These are phyloP conservation scores for Ennomos erosarius DNA, from an alignment of 2,888 invertebrate species.

Conservation along the genomic window DNA sequence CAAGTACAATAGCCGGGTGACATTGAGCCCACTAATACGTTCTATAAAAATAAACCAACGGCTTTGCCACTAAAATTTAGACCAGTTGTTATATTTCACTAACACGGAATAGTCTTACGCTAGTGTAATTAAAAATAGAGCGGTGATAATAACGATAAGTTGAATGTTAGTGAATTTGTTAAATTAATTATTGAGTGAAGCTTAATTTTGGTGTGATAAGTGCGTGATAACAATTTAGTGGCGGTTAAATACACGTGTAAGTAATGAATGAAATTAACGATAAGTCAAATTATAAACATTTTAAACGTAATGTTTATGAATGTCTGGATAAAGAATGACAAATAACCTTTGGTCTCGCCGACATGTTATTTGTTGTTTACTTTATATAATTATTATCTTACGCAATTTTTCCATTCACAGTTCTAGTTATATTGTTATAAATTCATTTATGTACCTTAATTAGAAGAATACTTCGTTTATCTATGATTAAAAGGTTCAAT, in stretches of 20 bases:
- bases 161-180: too few relatives aligned
- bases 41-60: constrained; percentile 68
- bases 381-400: background rate
- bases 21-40: constrained; percentile 68
- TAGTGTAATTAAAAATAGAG: constrained; percentile 35
- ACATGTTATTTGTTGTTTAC: background rate
- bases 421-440: too few relatives aligned
- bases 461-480: too few relatives aligned
- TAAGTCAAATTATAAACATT: background rate
- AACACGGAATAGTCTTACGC: constrained; percentile 60
- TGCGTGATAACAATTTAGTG: constrained; percentile 4
- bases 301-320: background rate
- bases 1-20: constrained; percentile 66
- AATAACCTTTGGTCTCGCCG: background rate
- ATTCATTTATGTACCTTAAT: too few relatives aligned
- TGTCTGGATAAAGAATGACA: constrained; percentile 1
- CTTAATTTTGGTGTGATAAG: constrained; percentile 12
- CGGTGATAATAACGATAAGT: constrained; percentile 7
- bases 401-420: too few relatives aligned
- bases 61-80: constrained; percentile 57
- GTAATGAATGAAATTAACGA: background rate
- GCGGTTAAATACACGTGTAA: background rate
- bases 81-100: constrained; percentile 72
- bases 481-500: too few relatives aligned
- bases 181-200: background rate